Evolutionary conservation across 2,797 vertebrate genomes (phyloP).

Genomic region (Pampus argenteus): DNA sequence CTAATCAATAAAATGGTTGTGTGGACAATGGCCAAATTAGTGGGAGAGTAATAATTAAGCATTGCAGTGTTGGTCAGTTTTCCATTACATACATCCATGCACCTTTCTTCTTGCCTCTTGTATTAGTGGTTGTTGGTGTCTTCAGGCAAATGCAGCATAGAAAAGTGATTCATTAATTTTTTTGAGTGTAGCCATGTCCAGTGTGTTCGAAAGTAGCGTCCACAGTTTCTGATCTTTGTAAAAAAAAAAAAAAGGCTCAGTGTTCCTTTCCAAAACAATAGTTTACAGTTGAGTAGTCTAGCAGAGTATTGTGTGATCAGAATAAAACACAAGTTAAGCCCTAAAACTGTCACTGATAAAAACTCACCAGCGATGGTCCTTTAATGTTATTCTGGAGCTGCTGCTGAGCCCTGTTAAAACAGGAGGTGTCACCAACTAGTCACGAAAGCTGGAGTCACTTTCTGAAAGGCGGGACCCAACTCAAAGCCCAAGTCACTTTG

Average conservation of each 20-base stretch:
- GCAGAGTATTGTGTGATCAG: too few relatives aligned
- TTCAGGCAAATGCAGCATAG: neutral
- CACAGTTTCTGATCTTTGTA: neutral
- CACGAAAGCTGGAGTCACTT: constrained; percentile 25
- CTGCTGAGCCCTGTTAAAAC: constrained; percentile 35
- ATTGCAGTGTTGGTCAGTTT: too few relatives aligned
- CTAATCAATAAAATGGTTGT: too few relatives aligned
- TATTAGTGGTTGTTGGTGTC: too few relatives aligned
- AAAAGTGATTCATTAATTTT: neutral
- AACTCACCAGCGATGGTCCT: neutral
- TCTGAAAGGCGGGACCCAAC: neutral
- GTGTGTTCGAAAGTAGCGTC: too few relatives aligned
- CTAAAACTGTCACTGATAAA: neutral
- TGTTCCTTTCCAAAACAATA: neutral
- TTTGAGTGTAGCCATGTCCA: neutral
- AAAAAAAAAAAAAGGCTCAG: too few relatives aligned
- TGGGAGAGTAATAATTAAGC: too few relatives aligned
- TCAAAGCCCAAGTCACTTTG: constrained; percentile 21
- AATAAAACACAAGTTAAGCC: constrained; percentile 17
- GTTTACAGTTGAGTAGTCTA: too few relatives aligned
- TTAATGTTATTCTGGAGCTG: constrained; percentile 36
- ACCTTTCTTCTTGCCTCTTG: too few relatives aligned
- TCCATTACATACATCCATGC: too few relatives aligned
- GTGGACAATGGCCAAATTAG: too few relatives aligned
- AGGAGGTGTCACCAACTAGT: constrained; percentile 42